Evolutionary conservation across 2,797 vertebrate genomes (phyloP).

Genomic region (Mionectes olivaceus): DNA sequence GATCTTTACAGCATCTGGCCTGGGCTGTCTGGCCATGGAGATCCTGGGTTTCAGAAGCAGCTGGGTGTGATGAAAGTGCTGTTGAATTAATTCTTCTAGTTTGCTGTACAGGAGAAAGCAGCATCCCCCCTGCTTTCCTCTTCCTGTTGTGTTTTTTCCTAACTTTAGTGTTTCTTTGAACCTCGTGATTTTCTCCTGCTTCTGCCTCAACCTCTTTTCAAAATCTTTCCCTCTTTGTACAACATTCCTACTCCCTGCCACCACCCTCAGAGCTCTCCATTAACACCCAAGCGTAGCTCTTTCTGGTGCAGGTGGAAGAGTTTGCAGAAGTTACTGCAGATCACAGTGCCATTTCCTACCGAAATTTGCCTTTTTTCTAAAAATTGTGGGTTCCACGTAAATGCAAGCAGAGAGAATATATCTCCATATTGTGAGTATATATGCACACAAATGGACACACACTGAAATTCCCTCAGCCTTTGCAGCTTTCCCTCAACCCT

Average conservation of each 20-base stretch:
- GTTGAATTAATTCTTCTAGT: not conserved
- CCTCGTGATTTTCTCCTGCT: not conserved
- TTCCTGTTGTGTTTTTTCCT: too few relatives aligned
- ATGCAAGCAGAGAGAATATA: rapidly evolving
- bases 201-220: not conserved
- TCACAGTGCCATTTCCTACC: not conserved
- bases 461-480: not conserved
- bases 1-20: not conserved
- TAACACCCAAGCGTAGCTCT: rapidly evolving
- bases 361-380: not conserved
- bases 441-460: too few relatives aligned
- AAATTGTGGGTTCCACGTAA: not conserved
- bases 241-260: not conserved
- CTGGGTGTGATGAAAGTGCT: too few relatives aligned
- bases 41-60: not conserved
- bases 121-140: not conserved
- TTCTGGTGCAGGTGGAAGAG: rapidly evolving
- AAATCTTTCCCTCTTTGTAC: not conserved
- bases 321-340: not conserved
- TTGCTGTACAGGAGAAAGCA: not conserved
- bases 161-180: not conserved
- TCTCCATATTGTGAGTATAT: too few relatives aligned
- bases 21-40: not conserved
- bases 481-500: not conserved
- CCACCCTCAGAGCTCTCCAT: rapidly evolving